These are phyloP conservation scores for Uropetala carovei DNA, from an alignment of 2,888 invertebrate genomes.

Conservation along the genomic window DNA sequence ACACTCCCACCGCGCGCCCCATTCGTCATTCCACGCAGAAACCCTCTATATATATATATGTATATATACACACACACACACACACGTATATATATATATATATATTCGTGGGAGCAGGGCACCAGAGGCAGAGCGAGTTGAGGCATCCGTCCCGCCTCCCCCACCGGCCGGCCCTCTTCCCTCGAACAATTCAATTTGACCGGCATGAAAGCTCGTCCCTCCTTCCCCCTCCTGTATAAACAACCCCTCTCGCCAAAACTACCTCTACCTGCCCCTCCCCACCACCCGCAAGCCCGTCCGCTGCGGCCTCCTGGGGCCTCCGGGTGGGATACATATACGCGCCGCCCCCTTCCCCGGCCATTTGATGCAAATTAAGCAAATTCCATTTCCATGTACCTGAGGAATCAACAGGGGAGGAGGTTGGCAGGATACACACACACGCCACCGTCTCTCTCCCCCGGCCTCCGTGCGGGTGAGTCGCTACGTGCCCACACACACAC, in stretches of 20 bases:
- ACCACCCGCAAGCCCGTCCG: not conserved
- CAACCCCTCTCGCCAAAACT: not conserved
- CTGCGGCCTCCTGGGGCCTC: not conserved
- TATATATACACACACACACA: no score
- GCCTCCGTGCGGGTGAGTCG: no score
- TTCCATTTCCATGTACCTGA: conserved; percentile 68
- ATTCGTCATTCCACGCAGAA: conserved; percentile 56
- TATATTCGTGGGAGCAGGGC: not conserved
- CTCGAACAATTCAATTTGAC: conserved; percentile 63
- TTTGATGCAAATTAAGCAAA: conserved; percentile 68
- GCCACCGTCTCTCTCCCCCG: not conserved
- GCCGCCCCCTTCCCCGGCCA: conserved; percentile 45
- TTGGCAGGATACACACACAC: conserved; percentile 38
- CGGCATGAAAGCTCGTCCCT: conserved; percentile 12
- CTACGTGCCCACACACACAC: not conserved
- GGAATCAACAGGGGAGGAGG: conserved; percentile 43
- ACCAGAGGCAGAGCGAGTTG: not conserved
- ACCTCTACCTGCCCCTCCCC: conserved; percentile 16
- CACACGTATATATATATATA: not conserved
- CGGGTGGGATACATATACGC: not conserved
- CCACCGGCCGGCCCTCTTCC: not conserved
- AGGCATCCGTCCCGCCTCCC: not conserved
- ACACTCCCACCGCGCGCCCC: conserved; percentile 23
- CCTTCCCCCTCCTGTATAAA: conserved; percentile 1
- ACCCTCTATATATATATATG: not conserved